phyloP scores from a whole-genome alignment of 2,797 vertebrate species.

The Microctenopoma steveboyesi region DNA sequence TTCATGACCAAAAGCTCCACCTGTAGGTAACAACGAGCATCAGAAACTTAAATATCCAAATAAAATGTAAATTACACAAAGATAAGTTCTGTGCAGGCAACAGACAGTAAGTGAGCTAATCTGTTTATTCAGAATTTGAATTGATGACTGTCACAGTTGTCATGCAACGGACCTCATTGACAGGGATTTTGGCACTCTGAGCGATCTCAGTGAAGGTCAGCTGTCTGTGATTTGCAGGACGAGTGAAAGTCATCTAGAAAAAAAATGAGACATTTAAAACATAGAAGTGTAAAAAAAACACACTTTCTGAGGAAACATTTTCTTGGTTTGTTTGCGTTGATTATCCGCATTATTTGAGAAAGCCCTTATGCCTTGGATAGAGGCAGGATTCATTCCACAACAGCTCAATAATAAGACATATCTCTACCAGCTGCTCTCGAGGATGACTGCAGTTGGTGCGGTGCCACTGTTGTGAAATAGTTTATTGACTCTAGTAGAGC shows the following conservation, averaged over 20 bases:
- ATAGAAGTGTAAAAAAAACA: too few relatives aligned
- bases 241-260: constrained; percentile 97
- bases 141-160: neutral
- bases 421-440: too few relatives aligned
- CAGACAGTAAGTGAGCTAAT: neutral
- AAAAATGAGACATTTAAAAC: constrained; percentile 5
- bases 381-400: too few relatives aligned
- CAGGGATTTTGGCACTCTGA: constrained; percentile 91
- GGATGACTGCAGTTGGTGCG: too few relatives aligned
- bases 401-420: too few relatives aligned
- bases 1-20: constrained; percentile 99
- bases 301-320: too few relatives aligned
- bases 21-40: constrained; percentile 67
- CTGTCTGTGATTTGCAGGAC: constrained; percentile 95
- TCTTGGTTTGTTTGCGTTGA: neutral
- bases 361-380: too few relatives aligned
- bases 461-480: too few relatives aligned
- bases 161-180: constrained; percentile 87
- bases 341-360: neutral
- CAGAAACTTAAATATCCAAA: neutral
- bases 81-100: neutral
- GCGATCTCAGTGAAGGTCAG: constrained; percentile 96
- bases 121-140: neutral
- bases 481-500: too few relatives aligned
- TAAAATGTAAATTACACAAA: neutral